Evolutionary conservation across 2,797 vertebrate genomes (phyloP).

Genomic region (Nannoperca obscura): DNA sequence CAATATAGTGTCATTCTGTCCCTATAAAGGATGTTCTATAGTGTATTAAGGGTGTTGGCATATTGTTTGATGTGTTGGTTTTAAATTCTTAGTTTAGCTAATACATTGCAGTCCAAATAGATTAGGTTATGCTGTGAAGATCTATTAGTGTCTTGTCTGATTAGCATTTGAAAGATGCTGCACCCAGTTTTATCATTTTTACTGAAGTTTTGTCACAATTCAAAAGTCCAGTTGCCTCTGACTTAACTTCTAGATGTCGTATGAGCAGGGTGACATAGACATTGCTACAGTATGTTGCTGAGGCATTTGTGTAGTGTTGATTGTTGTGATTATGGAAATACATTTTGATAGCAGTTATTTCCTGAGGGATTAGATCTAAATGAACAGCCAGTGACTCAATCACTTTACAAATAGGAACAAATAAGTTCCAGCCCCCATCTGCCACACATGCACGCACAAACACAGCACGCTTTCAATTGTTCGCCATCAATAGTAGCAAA

Average conservation of each 20-base stretch:
- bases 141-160: conserved; percentile 20
- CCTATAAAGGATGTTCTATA: conserved; percentile 28
- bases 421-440: neutral
- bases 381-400: neutral
- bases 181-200: neutral
- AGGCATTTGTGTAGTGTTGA: neutral
- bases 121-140: conserved; percentile 17
- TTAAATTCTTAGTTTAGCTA: conserved; percentile 21
- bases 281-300: neutral
- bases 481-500: neutral
- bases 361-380: conserved; percentile 23
- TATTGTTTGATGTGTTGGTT: conserved; percentile 39
- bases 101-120: conserved; percentile 20
- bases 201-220: neutral
- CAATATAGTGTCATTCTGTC: conserved; percentile 17
- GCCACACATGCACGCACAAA: neutral
- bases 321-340: conserved; percentile 16
- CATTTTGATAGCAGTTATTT: conserved; percentile 13
- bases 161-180: conserved; percentile 17
- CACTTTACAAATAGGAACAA: neutral
- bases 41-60: conserved; percentile 23
- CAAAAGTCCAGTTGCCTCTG: conserved; percentile 1
- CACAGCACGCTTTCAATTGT: neutral
- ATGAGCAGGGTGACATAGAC: neutral
- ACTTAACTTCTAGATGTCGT: neutral